Percentiles rank a stretch among this genome's conserved stretches.
These are phyloP conservation scores for Cantharis nigra DNA, from an alignment of 2,888 invertebrate species.

Conservation along the genomic window DNA sequence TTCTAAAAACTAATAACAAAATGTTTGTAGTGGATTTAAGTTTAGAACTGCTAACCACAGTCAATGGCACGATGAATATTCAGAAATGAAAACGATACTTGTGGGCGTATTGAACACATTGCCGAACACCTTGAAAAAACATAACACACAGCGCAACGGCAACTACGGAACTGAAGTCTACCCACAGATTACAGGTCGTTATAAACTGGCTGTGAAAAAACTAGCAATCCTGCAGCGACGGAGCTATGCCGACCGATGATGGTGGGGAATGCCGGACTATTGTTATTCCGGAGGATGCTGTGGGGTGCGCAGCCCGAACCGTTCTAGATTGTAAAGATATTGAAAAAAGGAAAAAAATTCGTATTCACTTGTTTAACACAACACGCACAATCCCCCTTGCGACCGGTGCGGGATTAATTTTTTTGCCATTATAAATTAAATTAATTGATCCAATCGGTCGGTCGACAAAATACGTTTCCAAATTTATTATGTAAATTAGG, in stretches of 20 bases:
- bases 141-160: conserved; percentile 25
- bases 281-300: conserved; percentile 38
- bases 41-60: conserved; percentile 20
- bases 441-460: background rate
- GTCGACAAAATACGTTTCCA: background rate
- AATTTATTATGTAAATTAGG: background rate
- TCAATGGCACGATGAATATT: conserved; percentile 37
- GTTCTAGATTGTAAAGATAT: conserved; percentile 26
- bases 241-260: conserved; percentile 39
- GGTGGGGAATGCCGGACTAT: conserved; percentile 38
- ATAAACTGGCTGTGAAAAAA: conserved; percentile 53
- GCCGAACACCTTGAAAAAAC: conserved; percentile 35
- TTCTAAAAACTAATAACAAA: conserved; percentile 5
- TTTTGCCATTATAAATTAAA: background rate
- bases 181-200: conserved; percentile 54
- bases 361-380: background rate
- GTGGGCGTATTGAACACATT: conserved; percentile 39
- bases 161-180: conserved; percentile 36
- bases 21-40: background rate
- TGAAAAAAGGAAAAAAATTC: conserved; percentile 7
- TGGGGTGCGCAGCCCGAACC: conserved; percentile 23
- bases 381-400: background rate
- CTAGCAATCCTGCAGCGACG: conserved; percentile 44
- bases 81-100: conserved; percentile 31
- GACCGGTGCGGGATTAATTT: background rate